Percentiles rank a stretch among this genome's conserved stretches.
These are phyloP conservation scores for Ptycholaimellus sp. DNA, from an alignment of 2,888 invertebrate species.

Conservation along the genomic window DNA sequence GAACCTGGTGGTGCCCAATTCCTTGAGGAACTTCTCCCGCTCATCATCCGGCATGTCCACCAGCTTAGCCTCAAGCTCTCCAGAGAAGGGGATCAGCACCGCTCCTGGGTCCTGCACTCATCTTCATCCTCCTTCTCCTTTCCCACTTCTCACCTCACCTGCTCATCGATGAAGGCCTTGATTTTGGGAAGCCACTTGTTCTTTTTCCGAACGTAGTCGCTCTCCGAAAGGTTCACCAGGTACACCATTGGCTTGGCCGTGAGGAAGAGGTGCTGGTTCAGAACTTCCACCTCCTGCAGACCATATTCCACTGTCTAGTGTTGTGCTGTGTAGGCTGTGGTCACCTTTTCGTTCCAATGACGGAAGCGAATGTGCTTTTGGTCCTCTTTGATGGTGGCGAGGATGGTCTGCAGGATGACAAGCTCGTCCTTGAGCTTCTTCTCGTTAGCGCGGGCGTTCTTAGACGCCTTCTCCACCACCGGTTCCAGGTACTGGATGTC, in stretches of 20 bases:
- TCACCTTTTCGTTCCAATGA: conserved; percentile 21
- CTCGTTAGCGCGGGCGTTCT: conserved; percentile 56
- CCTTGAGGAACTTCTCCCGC: conserved; percentile 51
- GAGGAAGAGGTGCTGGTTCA: conserved; percentile 82
- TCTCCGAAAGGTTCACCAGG: conserved; percentile 81
- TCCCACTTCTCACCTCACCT: no score
- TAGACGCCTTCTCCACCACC: conserved; percentile 59
- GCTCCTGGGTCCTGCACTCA: conserved; percentile 89
- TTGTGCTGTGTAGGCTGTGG: conserved; percentile 8
- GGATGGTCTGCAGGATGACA: conserved; percentile 34
- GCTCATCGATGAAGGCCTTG: conserved; percentile 91
- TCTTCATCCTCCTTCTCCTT: no score
- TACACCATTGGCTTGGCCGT: conserved; percentile 94
- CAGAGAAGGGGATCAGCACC: conserved; percentile 79
- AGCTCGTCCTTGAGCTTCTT: conserved; percentile 87
- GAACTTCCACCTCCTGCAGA: conserved; percentile 59
- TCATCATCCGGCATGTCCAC: conserved; percentile 56
- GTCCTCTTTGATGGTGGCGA: conserved; percentile 51
- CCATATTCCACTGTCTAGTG: no score
- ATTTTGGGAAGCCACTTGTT: conserved; percentile 52
- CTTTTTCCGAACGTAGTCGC: conserved; percentile 74
- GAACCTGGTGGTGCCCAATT: conserved; percentile 53
- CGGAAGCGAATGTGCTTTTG: background rate
- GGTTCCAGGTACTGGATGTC: conserved; percentile 59
- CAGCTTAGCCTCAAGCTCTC: conserved; percentile 60